Base-by-base conservation (phyloP, 2,888 invertebrate species). In the Rhamnusium bicolor region DNA sequence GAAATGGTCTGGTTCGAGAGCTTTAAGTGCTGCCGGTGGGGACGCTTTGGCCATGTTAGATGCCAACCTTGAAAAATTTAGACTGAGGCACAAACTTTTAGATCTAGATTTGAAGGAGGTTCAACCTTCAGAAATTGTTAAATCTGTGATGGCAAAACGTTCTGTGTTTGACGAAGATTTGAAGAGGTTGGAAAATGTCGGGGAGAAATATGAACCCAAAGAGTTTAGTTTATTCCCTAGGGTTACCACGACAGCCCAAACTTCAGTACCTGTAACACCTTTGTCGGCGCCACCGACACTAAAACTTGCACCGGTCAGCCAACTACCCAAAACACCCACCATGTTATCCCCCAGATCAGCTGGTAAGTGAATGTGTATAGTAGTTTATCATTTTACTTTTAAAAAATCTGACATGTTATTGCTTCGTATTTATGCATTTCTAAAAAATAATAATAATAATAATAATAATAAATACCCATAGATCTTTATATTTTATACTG, bases 91-190 rank as follows among this genome's bases (percentile, higher is more conserved):
- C 83, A 93, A 94, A 82, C 90, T 96, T 68, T 91, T 96, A 51
- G 95, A 96, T 82, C 90, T 95, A 73, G 94, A 95, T 85, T 91
- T 82, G 56, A 83, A 81, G 65, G 82, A 84, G 63, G 84, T 95
- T 72, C 96, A 97, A 86, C 98, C 97, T 0, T 98, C 98, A 21
- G 97, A 97, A 83, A 97, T 98, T 83, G 95, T 97, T 47, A 95
- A 96, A 84, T 96, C 96, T 21, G 92, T 98, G 82, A 91, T 98
- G 83, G 96, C 97, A 4, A 96, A 96, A 87, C 93, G 95, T 77
- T 97, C 97, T 65, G 96, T 98, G 67, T 98, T 98, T 88, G 98
- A 98, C 86, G 98, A 98, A 87, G 98, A 98, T 87, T 93, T 95
- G 49, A 97, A 98, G 88, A 91, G 98, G 40, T 90, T 98, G 72